These are phyloP conservation scores for Diplolepis rosae DNA, from an alignment of 2,888 invertebrate species.

Conservation along the genomic window DNA sequence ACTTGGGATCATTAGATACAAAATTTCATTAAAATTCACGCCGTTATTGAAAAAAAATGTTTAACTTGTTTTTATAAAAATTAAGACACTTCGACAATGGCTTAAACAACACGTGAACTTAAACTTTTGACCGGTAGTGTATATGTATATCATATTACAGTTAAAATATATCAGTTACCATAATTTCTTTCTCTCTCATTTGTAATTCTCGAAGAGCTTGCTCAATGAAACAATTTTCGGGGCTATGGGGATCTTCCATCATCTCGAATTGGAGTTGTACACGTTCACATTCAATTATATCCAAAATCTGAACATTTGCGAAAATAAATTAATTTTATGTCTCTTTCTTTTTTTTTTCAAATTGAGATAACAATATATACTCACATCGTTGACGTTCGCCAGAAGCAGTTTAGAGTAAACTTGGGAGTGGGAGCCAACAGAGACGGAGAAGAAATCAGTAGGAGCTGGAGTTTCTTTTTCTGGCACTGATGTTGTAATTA, in stretches of 20 bases:
- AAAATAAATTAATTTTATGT: background rate
- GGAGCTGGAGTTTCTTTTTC: constrained; percentile 62
- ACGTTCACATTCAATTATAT: constrained; percentile 85
- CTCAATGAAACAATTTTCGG: constrained; percentile 90
- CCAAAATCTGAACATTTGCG: constrained; percentile 76
- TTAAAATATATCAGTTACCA: constrained; percentile 3
- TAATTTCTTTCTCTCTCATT: constrained; percentile 71
- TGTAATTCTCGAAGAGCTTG: constrained; percentile 84
- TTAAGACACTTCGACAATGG: too few relatives aligned
- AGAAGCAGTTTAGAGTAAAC: constrained; percentile 86
- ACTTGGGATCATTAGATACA: too few relatives aligned
- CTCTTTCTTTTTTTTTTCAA: background rate
- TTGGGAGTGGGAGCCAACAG: constrained; percentile 75
- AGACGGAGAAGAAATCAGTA: constrained; percentile 69
- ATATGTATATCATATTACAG: too few relatives aligned
- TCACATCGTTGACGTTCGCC: constrained; percentile 81
- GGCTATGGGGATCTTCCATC: constrained; percentile 81
- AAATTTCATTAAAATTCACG: too few relatives aligned
- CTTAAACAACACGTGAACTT: too few relatives aligned
- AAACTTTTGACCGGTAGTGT: too few relatives aligned
- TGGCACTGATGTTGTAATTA: constrained; percentile 76
- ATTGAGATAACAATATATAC: constrained; percentile 32
- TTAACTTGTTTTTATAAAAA: too few relatives aligned
- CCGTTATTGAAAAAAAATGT: too few relatives aligned
- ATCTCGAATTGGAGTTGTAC: constrained; percentile 76